A percentile compares a stretch with the other conserved stretches of the same genome.
These are phyloP conservation scores for Mirza zaza DNA, from an alignment of 2,113 vertebrate species.

Conservation along the genomic window DNA sequence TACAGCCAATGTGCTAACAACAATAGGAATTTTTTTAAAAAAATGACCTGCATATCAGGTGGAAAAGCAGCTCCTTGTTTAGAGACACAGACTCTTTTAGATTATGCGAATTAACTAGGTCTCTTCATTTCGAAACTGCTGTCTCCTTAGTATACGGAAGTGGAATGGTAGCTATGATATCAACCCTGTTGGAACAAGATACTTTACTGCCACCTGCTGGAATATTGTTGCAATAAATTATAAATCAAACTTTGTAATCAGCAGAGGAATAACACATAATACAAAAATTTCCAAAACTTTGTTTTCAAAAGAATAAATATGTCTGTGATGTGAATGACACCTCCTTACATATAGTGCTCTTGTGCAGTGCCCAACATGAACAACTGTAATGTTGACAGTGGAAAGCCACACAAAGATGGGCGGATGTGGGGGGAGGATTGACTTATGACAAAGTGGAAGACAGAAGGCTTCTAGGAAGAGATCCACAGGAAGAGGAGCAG, in stretches of 20 bases:
- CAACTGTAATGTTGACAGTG: neutral
- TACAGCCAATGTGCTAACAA: neutral
- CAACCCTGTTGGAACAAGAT: neutral
- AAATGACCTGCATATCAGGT: neutral
- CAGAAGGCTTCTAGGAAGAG: neutral
- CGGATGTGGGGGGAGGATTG: neutral
- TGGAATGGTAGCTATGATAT: no score
- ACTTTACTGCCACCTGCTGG: slow-evolving; percentile 57
- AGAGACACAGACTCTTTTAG: neutral
- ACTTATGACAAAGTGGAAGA: neutral
- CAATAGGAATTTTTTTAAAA: neutral
- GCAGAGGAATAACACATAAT: neutral
- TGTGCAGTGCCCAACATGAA: neutral
- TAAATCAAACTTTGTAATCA: neutral
- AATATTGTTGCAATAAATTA: neutral
- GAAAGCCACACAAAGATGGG: neutral
- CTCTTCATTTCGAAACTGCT: neutral
- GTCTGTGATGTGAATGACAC: neutral
- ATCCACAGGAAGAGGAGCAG: neutral
- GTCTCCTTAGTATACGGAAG: neutral
- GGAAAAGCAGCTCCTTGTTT: neutral
- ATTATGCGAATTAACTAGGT: neutral
- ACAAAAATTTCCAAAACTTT: neutral
- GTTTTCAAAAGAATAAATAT: slow-evolving; percentile 14
- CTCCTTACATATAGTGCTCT: neutral